A percentile compares a stretch with the other conserved stretches of the same genome.
These are phyloP conservation scores for Nephotettix cincticeps DNA, from an alignment of 1,140 invertebrate species.

Conservation along the genomic window DNA sequence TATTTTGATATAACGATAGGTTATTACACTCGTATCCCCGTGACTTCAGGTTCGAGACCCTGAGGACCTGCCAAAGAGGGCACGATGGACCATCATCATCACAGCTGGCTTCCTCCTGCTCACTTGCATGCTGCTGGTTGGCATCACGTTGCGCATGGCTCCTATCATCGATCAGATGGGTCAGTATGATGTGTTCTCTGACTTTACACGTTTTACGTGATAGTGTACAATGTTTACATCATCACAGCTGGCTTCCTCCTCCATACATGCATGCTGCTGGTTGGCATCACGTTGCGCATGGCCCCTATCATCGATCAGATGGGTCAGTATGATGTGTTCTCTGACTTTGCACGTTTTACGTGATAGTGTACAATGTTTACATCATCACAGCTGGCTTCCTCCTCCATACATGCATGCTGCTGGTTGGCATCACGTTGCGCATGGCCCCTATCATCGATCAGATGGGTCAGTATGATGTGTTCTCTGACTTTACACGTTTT, in stretches of 20 bases:
- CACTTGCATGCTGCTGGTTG: constrained; percentile 84
- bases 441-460: constrained; percentile 92
- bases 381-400: constrained; percentile 82
- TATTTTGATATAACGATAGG: neutral
- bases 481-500: no score
- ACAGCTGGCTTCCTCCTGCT: constrained; percentile 81
- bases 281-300: constrained; percentile 86
- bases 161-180: constrained; percentile 92
- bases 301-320: constrained; percentile 90
- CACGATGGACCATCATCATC: constrained; percentile 84
- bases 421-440: constrained; percentile 83
- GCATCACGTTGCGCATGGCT: constrained; percentile 83
- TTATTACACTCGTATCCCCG: no score
- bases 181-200: no score
- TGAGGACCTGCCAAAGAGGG: constrained; percentile 75
- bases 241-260: constrained; percentile 81
- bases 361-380: no score
- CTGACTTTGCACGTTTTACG: no score
- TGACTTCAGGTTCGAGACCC: constrained; percentile 56
- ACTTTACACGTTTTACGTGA: no score
- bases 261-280: constrained; percentile 80
- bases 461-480: constrained; percentile 91
- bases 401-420: constrained; percentile 78
- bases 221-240: no score
- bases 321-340: no score